Evolutionary conservation across 2,888 invertebrate genomes (phyloP), one percentile per base, ranked within the genome.

Genomic region (Drosophila paramelanica): DNA sequence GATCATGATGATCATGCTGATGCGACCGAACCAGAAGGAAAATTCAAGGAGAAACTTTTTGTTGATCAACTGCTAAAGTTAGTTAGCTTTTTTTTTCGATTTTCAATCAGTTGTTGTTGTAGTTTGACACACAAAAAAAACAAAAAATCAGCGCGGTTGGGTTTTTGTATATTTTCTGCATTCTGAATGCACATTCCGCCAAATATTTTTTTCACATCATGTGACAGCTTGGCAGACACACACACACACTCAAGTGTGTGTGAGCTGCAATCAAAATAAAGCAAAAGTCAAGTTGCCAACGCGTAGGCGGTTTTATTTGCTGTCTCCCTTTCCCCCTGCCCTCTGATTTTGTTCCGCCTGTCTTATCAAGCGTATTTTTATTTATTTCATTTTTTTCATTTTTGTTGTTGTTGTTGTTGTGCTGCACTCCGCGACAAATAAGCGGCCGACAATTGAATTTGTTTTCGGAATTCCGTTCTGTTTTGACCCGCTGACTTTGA

Each of bases 181-280:
- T 73, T 68, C 58, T 69, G 47, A 67, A 51, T 71, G 71, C 79
- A 77, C 80, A 79, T 75, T 77, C 73, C 78, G 39, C 51, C 59
- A 67, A 77, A 75, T 75, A 75, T 77, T 77, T 77, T 77, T 64
- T 67, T 73, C 60, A 76, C 67, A 67, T 73, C 78, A 67, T 60
- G 64, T 77, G 75, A 75, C 77, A 72, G 77, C 71, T 64, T 76
- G 64, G 45, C 73, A 71, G 43, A 25, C 23, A 36, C 49, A 65
- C 33, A 58, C 46, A 49, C 41, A 31, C 1, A 25, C 17, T 20
- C 39, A 25, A 14, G 31, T 65, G 43, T 47, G 36, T 10, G 31
- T 42, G 57, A 45, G 47, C 39, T 49, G 59, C 67, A 67, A 71
- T 77, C 73, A 72, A 71, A 76, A 71, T 77, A 77, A 77, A 73